Evolutionary conservation across 2,797 vertebrate species (phyloP), one percentile per base, ranked within the genome.

Genomic region (Pagetopsis macropterus): DNA sequence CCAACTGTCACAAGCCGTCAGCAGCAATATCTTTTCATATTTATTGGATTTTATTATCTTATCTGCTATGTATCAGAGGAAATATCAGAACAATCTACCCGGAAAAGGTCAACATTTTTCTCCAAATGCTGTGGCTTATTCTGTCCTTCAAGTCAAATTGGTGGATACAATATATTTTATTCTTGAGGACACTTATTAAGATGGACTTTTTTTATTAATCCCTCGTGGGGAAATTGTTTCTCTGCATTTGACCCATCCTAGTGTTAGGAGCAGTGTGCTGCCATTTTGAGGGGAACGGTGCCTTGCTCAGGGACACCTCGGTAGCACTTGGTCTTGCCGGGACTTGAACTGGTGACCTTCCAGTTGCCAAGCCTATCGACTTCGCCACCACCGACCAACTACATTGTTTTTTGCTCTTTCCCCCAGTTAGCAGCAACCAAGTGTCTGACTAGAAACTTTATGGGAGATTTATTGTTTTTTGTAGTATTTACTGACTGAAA

Each of bases 381-480:
- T 23, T 23, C 23, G 23, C 23, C 23, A 23, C 23, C 23, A 23
- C 23, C 23, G 23, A 2, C 2, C 23, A 23, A 23, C 46, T 19
- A 19, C 17, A 31, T 45, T 4, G 8, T 5, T 15, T 23, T 27
- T 37, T 37, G 33, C 33, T 37, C 33, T 37, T 37, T 37, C 33
- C 2, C 37, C 12, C 4, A 23, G n/a, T 9, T 49, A 49, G n/a
- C 9, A 9, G 13, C 21, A 11, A 17, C 12, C 5, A 10, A 7
- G 76, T 77, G 78, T 86, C 83, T 79, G 78, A 82, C 83, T 64
- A 85, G 77, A 81, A 75, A 73, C 75, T 82, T 79, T 68, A 84
- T 73, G 75, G 45, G 59, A 16, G 56, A 70, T 85, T 88, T 88
- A 45, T 17, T 10, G 3, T 13, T 49, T 23, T 55, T 31, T 19